These are phyloP conservation scores for Dolomedes plantarius DNA, from an alignment of 2,888 invertebrate species.

Conservation along the genomic window DNA sequence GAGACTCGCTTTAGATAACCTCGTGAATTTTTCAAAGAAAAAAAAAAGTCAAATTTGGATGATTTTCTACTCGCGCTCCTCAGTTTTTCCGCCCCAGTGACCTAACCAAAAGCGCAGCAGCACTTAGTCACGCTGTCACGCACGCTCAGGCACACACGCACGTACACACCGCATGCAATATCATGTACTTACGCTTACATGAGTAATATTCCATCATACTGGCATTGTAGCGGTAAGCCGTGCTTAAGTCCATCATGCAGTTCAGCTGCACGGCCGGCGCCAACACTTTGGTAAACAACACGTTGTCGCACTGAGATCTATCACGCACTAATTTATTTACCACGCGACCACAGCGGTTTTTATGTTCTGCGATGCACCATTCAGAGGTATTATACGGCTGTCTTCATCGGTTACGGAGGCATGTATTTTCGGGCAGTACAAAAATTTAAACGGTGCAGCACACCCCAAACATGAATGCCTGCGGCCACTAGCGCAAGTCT, in stretches of 20 bases:
- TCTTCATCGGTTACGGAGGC: not conserved
- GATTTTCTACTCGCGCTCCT: not conserved
- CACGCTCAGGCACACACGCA: slow-evolving; percentile 22
- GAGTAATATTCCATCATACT: slow-evolving; percentile 99
- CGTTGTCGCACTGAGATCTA: slow-evolving; percentile 39
- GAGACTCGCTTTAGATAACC: too few relatives aligned
- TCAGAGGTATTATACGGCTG: not conserved
- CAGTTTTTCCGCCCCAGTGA: not conserved
- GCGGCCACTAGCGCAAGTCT: slow-evolving; percentile 36
- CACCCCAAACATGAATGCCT: not conserved
- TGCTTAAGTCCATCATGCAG: slow-evolving; percentile 87
- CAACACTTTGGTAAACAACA: slow-evolving; percentile 63
- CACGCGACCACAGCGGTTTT: not conserved
- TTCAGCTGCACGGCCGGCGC: slow-evolving; percentile 63
- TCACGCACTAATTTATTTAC: not conserved
- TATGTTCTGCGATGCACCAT: not conserved
- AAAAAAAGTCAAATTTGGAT: too few relatives aligned
- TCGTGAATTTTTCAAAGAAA: too few relatives aligned
- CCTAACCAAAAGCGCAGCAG: not conserved
- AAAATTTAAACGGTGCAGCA: not conserved
- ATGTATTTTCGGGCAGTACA: not conserved
- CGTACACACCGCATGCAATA: slow-evolving; percentile 31
- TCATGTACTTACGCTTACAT: slow-evolving; percentile 78
- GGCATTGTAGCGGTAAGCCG: slow-evolving; percentile 96
- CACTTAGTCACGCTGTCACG: slow-evolving; percentile 12